Conservation (phyloP, 2,888 invertebrate genomes). For the Boloria euphrosyne region DNA sequence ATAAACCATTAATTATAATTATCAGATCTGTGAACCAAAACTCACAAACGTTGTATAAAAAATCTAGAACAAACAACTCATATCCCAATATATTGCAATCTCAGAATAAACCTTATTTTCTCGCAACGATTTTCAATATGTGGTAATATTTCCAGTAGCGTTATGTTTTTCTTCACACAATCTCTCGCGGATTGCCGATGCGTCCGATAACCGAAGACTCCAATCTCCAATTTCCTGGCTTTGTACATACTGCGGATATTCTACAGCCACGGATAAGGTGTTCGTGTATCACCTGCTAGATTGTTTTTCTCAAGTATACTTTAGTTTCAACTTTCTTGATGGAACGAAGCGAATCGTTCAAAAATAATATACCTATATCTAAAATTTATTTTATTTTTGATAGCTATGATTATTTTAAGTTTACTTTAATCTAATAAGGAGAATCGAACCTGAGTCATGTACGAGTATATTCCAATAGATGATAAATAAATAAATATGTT, state of each 20-base stretch:
- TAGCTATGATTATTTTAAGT: no score
- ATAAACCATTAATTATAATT: no score
- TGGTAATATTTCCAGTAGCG: slow-evolving; percentile 36
- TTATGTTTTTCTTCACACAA: slow-evolving; percentile 44
- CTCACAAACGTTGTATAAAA: neutral
- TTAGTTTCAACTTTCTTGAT: neutral
- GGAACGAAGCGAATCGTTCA: no score
- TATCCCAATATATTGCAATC: slow-evolving; percentile 21
- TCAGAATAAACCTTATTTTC: slow-evolving; percentile 12
- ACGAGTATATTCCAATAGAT: no score
- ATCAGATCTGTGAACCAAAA: neutral
- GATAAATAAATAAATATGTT: no score
- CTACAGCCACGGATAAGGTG: neutral
- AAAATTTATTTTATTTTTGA: no score
- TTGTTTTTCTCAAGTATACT: neutral
- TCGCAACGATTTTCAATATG: slow-evolving; percentile 34
- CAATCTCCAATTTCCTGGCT: slow-evolving; percentile 48
- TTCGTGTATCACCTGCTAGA: neutral
- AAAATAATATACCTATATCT: no score
- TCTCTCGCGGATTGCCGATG: slow-evolving; percentile 41
- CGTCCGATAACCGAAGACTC: slow-evolving; percentile 45
- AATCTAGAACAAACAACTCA: neutral
- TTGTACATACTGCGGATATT: slow-evolving; percentile 32
- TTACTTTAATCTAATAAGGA: no score
- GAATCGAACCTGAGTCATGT: no score